phyloP scores from a whole-genome alignment of 2,113 vertebrate species.

The Zeus faber region DNA sequence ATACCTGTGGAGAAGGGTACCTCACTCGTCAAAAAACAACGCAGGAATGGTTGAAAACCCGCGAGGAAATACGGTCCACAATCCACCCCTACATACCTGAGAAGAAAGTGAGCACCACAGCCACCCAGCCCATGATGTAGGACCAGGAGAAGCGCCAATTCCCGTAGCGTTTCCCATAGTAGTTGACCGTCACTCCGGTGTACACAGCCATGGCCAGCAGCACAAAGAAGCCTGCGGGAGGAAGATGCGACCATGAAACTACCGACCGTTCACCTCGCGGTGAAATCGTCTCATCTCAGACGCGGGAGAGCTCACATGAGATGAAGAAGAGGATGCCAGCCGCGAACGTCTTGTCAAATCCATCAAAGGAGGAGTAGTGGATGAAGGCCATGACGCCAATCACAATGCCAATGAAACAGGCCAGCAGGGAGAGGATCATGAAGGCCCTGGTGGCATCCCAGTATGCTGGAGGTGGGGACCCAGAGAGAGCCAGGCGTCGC shows the following conservation, averaged over 20 bases:
- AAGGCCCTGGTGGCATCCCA: constrained; percentile 79
- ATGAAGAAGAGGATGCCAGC: constrained; percentile 80
- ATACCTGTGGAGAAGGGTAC: constrained; percentile 60
- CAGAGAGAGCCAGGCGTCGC: constrained; percentile 4
- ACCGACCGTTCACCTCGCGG: no score
- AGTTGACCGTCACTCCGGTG: constrained; percentile 80
- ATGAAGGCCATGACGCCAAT: constrained; percentile 79
- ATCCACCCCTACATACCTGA: constrained; percentile 61
- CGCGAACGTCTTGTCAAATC: constrained; percentile 78
- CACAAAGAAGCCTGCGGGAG: constrained; percentile 73
- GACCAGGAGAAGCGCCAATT: constrained; percentile 82
- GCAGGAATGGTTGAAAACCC: not conserved
- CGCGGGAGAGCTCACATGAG: constrained; percentile 61
- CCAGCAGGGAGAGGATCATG: constrained; percentile 78
- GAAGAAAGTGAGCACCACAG: constrained; percentile 79
- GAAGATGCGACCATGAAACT: not conserved
- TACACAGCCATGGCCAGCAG: constrained; percentile 80
- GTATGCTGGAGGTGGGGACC: constrained; percentile 59
- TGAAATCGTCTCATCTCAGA: no score
- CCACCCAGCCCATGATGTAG: constrained; percentile 80
- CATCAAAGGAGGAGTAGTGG: constrained; percentile 74
- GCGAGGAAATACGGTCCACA: not conserved
- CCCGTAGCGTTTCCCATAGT: constrained; percentile 77
- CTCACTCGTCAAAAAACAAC: not conserved
- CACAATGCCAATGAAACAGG: constrained; percentile 77